Conservation (phyloP, 1,140 invertebrate genomes). For the Bilobella aurantiaca region DNA sequence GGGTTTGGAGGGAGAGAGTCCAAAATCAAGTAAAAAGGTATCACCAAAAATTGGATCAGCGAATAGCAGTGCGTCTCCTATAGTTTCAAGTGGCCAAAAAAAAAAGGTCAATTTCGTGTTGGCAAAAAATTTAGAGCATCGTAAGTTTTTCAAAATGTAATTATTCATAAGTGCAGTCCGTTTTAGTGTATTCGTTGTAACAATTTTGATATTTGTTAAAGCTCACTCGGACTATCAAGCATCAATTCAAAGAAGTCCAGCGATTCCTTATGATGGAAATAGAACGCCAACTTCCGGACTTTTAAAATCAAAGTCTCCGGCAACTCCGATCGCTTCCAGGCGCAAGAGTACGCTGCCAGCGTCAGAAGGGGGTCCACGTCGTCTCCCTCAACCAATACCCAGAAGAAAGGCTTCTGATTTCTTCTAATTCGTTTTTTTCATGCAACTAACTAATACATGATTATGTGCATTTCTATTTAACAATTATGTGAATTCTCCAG, state of each 20-base stretch:
- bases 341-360: background rate
- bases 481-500: too few relatives aligned
- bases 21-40: too few relatives aligned
- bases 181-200: too few relatives aligned
- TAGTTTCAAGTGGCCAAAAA: background rate
- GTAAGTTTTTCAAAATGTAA: too few relatives aligned
- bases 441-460: too few relatives aligned
- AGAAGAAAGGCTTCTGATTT: background rate
- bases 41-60: too few relatives aligned
- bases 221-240: slow-evolving; percentile 51
- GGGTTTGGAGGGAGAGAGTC: too few relatives aligned
- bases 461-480: too few relatives aligned
- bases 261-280: slow-evolving; percentile 58
- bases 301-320: slow-evolving; percentile 44
- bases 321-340: background rate
- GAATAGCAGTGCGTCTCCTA: background rate
- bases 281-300: slow-evolving; percentile 53
- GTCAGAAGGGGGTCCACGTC: background rate
- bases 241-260: slow-evolving; percentile 55
- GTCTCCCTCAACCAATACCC: background rate
- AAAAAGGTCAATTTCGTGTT: slow-evolving; percentile 21
- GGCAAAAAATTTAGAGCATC: slow-evolving; percentile 19
- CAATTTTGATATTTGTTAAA: slow-evolving; percentile 19
- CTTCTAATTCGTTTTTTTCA: too few relatives aligned
- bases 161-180: too few relatives aligned